Evolutionary conservation across 1,140 invertebrate genomes (phyloP).

Genomic region (Centruroides sculpturatus): DNA sequence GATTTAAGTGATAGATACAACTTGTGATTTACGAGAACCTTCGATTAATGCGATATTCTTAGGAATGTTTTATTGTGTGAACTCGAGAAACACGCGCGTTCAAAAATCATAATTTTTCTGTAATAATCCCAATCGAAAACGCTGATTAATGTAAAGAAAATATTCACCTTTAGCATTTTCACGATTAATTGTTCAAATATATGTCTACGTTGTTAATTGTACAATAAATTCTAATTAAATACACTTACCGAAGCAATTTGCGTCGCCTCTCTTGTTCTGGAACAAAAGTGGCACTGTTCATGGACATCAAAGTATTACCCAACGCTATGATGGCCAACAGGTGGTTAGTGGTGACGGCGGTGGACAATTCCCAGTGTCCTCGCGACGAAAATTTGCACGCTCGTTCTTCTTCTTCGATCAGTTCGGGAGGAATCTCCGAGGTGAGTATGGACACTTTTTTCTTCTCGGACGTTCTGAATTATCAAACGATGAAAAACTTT

Average conservation of each 20-base stretch:
- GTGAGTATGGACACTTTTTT: conserved; percentile 25
- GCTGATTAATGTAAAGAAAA: background rate
- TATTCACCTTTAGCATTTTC: too few species aligned
- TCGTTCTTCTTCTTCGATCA: conserved; percentile 54
- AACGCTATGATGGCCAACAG: conserved; percentile 86
- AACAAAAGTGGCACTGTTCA: conserved; percentile 84
- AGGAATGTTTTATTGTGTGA: too few species aligned
- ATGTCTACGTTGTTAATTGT: background rate
- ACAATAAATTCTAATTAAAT: background rate
- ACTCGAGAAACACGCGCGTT: too few species aligned
- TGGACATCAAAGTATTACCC: conserved; percentile 94
- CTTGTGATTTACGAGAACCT: too few species aligned
- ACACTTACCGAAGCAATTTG: conserved; percentile 15
- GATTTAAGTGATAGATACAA: too few species aligned
- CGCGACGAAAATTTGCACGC: conserved; percentile 68
- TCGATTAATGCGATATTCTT: too few species aligned
- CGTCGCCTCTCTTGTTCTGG: conserved; percentile 25
- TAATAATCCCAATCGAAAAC: too few species aligned
- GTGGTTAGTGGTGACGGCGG: conserved; percentile 88
- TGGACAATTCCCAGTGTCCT: conserved; percentile 90
- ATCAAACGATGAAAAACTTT: too few species aligned
- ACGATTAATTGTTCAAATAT: too few species aligned
- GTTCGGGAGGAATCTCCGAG: conserved; percentile 51
- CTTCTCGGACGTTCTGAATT: too few species aligned
- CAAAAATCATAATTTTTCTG: too few species aligned